A percentile compares a stretch with the other conserved stretches of the same genome.
Evolutionary conservation across 2,797 vertebrate species (phyloP).

Genomic region (Coreius guichenoti): DNA sequence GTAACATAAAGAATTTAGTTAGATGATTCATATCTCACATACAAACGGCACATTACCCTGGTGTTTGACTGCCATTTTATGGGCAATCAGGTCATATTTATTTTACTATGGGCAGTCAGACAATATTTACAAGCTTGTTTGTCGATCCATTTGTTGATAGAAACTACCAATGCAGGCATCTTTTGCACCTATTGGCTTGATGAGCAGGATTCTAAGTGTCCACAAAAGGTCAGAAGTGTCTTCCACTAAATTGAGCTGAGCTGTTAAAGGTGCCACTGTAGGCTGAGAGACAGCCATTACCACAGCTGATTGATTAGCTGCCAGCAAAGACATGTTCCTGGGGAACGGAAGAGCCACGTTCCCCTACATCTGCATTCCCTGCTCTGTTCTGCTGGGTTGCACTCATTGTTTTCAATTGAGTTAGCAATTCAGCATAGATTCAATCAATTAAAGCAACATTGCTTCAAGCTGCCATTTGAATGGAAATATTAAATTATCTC

Average conservation of each 20-base stretch:
- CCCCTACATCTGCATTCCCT: slow-evolving; percentile 65
- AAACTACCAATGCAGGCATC: not conserved
- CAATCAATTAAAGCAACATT: slow-evolving; percentile 76
- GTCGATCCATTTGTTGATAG: not conserved
- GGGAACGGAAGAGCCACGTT: slow-evolving; percentile 43
- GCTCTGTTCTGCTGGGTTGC: slow-evolving; percentile 71
- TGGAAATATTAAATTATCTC: slow-evolving; percentile 78
- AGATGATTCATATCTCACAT: not conserved
- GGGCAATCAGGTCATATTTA: not conserved
- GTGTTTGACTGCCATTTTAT: not conserved
- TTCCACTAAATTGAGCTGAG: slow-evolving; percentile 63
- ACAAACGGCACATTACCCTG: not conserved
- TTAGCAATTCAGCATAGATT: slow-evolving; percentile 75
- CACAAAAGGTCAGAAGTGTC: slow-evolving; percentile 69
- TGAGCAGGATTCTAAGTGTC: slow-evolving; percentile 20
- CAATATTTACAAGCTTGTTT: slow-evolving; percentile 16
- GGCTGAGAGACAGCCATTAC: slow-evolving; percentile 59
- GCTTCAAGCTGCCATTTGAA: slow-evolving; percentile 73
- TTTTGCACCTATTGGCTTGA: slow-evolving; percentile 33
- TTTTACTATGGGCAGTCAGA: slow-evolving; percentile 8
- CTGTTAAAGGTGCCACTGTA: slow-evolving; percentile 57
- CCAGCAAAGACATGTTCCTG: slow-evolving; percentile 63
- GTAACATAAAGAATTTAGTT: not conserved
- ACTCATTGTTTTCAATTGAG: slow-evolving; percentile 76
- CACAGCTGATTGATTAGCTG: slow-evolving; percentile 62